Evolutionary conservation across 2,797 vertebrate genomes (phyloP), one percentile per base, ranked within the genome.

Genomic region (Spinus pinus): DNA sequence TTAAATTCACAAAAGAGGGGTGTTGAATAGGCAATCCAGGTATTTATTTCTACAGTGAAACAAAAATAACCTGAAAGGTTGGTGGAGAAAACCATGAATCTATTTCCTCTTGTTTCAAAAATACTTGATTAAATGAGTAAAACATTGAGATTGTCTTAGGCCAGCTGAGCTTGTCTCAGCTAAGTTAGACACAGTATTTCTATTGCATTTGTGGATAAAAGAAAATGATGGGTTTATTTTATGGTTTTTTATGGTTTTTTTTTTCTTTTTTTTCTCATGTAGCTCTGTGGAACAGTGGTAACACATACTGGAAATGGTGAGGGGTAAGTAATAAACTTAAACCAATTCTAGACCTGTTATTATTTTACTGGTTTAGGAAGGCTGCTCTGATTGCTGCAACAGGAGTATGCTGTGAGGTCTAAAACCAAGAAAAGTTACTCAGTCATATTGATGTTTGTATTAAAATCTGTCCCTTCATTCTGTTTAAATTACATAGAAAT

Each of bases 231-330:
- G 20, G 4, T 81, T 81, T 78, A 22, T 19, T 77, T 74, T 62
- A 21, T 84, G 19, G 7, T 41, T 41, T 41, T 41, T 41, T 16
- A 41, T 41, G 41, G 41, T 42, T 42, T 42, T 4, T 7, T 6
- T 35, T 8, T 35, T n/a, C 28, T 42, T 8, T 14, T 44, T 58
- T 57, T 35, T 13, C 81, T 94, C 67, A 23, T 69, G 5, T 88
- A 99, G 99, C 98, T 97, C 97, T 97, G 92, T 97, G 85, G 92
- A 98, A 97, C 98, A 97, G 97, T 98, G 98, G 98, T 98, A 98
- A 93, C 78, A 61, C 41, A 54, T 89, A 92, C 75, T 98, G 96
- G 86, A 95, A 89, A 83, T 70, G 33, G 58, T 62, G 88, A 90
- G 80, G 90, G 94, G 98, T 98, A 96, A 98, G 97, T 94, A 60